Percentiles rank a stretch among this genome's conserved stretches.
Evolutionary conservation across 2,888 invertebrate genomes (phyloP).

Genomic region (Frankliniella fusca): DNA sequence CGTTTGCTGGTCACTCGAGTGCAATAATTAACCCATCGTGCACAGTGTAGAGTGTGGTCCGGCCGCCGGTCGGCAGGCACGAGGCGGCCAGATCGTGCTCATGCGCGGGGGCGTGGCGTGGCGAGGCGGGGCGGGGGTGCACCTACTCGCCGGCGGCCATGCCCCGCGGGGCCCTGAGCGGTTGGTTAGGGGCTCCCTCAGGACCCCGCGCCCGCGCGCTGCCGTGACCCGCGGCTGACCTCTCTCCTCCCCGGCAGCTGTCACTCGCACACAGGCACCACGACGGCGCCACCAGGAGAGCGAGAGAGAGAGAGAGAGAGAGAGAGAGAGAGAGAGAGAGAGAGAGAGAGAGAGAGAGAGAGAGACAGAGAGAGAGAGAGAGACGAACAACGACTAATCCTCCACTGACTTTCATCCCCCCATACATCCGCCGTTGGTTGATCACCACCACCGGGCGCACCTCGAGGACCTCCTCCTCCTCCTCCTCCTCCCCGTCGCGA

Average conservation of each 20-base stretch:
- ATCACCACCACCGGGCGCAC: neutral
- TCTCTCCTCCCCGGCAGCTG: neutral
- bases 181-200: no score
- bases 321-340: neutral
- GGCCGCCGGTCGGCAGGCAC: slow-evolving; percentile 2
- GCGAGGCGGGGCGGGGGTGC: neutral
- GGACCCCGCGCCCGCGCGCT: neutral
- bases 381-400: no score
- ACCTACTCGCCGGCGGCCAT: neutral
- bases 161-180: slow-evolving; percentile 5
- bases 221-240: slow-evolving; percentile 12
- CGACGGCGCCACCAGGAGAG: neutral
- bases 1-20: slow-evolving; percentile 25
- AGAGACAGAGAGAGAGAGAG: neutral
- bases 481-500: no score
- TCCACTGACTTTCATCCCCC: no score
- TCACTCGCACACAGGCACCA: neutral
- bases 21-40: slow-evolving; percentile 26
- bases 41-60: slow-evolving; percentile 14
- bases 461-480: neutral
- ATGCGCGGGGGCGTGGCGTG: neutral
- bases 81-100: slow-evolving; percentile 9
- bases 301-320: neutral
- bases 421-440: neutral
- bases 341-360: neutral